A percentile compares a stretch with the other conserved stretches of the same genome.
Evolutionary conservation across 2,888 invertebrate genomes (phyloP).

Genomic region (Bruchidius siliquastri): DNA sequence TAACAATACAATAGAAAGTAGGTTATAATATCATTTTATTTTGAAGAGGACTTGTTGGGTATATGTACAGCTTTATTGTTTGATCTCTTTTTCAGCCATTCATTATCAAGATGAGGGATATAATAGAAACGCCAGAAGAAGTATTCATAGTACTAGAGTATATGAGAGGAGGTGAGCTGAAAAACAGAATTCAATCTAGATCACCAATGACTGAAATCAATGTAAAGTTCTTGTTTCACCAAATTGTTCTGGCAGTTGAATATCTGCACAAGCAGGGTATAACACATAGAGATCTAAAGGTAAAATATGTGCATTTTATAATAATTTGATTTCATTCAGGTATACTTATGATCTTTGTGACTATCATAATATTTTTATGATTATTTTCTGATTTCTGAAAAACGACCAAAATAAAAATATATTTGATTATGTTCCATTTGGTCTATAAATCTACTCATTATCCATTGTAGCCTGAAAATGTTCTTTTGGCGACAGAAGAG

Average conservation of each 20-base stretch:
- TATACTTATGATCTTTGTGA: too few species aligned
- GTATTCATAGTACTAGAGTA: conserved; percentile 83
- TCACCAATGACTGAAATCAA: conserved; percentile 60
- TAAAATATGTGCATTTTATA: conserved; percentile 44
- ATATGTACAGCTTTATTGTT: background rate
- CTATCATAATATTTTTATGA: too few species aligned
- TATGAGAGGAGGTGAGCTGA: conserved; percentile 86
- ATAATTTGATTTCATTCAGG: too few species aligned
- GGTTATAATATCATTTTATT: too few species aligned
- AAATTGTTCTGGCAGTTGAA: conserved; percentile 77
- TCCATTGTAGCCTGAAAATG: conserved; percentile 65
- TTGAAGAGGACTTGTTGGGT: too few species aligned
- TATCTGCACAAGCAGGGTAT: conserved; percentile 78
- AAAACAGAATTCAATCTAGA: conserved; percentile 60
- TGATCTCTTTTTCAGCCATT: conserved; percentile 60
- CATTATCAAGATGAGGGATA: conserved; percentile 75
- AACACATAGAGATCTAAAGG: conserved; percentile 72
- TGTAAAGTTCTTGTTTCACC: conserved; percentile 76
- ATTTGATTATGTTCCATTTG: background rate
- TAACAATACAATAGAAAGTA: too few species aligned
- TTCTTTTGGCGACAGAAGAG: conserved; percentile 59
- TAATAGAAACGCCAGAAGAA: conserved; percentile 67
- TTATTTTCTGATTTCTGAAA: too few species aligned
- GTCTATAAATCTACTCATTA: background rate
- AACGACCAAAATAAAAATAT: too few species aligned